Evolutionary conservation across 2,113 vertebrate species (phyloP).

Genomic region (Amphilophus citrinellus): DNA sequence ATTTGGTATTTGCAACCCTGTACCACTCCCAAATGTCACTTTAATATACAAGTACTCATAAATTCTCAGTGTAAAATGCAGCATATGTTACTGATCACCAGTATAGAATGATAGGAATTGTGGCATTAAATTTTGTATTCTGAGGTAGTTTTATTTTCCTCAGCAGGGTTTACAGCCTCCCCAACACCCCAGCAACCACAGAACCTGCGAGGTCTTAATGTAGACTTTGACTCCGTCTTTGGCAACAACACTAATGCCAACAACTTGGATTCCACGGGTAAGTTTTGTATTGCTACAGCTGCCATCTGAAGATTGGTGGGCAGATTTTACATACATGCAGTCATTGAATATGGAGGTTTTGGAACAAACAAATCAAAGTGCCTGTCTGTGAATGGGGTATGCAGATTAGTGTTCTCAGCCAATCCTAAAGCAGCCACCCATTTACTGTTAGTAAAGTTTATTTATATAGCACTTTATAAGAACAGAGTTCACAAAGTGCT

Average conservation of each 20-base stretch:
- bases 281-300: constrained; percentile 42
- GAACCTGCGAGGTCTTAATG: constrained; percentile 89
- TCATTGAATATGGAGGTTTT: not conserved
- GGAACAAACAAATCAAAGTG: not conserved
- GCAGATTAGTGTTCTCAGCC: not conserved
- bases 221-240: constrained; percentile 97
- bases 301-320: constrained; percentile 10
- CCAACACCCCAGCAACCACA: constrained; percentile 88
- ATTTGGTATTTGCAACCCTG: too few relatives aligned
- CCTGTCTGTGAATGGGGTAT: not conserved
- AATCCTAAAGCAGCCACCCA: not conserved
- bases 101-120: not conserved
- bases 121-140: not conserved
- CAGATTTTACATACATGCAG: not conserved
- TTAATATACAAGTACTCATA: not conserved
- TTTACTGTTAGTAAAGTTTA: too few relatives aligned
- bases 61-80: not conserved
- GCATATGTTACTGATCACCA: not conserved
- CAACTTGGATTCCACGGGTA: constrained; percentile 90
- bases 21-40: too few relatives aligned
- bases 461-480: too few relatives aligned
- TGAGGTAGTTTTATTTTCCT: not conserved
- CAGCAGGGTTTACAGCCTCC: constrained; percentile 88
- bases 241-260: constrained; percentile 88
- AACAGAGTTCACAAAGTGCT: too few relatives aligned